A percentile compares a stretch with the other conserved stretches of the same genome.
Evolutionary conservation across 2,888 invertebrate species (phyloP).

Genomic region (Agonopterix arenella): DNA sequence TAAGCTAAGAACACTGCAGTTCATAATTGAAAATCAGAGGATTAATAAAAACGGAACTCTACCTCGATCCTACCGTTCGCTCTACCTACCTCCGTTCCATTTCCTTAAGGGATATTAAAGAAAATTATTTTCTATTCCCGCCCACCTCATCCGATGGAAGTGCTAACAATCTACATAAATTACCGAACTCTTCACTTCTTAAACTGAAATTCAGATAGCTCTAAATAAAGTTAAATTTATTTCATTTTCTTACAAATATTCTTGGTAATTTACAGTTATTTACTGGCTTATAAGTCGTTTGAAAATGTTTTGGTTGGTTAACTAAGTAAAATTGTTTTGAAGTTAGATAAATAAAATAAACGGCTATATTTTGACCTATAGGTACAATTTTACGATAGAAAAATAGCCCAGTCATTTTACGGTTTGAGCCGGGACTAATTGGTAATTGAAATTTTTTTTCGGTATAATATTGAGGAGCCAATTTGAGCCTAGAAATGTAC

Average conservation of each 20-base stretch:
- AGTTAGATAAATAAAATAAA: neutral
- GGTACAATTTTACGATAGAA: neutral
- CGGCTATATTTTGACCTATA: neutral
- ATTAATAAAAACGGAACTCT: conserved; percentile 1
- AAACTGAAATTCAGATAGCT: conserved; percentile 31
- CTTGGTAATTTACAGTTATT: conserved; percentile 30
- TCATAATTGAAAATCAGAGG: neutral
- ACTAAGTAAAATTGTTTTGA: too few species aligned
- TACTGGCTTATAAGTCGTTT: conserved; percentile 11
- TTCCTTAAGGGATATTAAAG: conserved; percentile 46
- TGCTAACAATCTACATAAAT: conserved; percentile 36
- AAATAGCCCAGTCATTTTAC: too few species aligned
- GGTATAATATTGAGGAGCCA: too few species aligned
- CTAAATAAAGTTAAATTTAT: conserved; percentile 42
- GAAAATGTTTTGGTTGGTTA: neutral
- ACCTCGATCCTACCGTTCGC: neutral
- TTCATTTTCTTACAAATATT: conserved; percentile 37
- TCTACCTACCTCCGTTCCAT: conserved; percentile 21
- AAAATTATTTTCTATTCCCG: conserved; percentile 56
- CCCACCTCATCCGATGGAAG: conserved; percentile 32
- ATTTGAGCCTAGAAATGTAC: too few species aligned
- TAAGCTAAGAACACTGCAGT: neutral
- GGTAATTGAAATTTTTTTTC: too few species aligned
- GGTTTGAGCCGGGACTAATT: too few species aligned
- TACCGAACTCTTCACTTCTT: conserved; percentile 10